Evolutionary conservation across 2,888 invertebrate genomes (phyloP), one percentile per base, ranked within the genome.

Genomic region (Cerceris rybyensis): DNA sequence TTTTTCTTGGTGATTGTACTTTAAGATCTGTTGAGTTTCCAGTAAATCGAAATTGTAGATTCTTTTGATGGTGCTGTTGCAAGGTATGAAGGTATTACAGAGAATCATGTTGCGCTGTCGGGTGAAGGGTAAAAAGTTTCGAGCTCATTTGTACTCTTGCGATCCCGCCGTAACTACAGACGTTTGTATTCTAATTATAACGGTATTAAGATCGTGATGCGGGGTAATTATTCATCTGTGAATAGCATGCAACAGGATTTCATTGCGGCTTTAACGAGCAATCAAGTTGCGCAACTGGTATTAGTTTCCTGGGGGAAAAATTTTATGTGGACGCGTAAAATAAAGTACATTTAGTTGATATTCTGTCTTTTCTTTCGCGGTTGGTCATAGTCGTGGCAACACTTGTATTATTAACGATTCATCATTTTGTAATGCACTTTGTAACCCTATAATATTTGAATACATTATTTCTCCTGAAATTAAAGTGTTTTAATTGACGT

Each of bases 181-280:
- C 63, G 57, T 50, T 63, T 55, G 64, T 74, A 74, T 63, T 68
- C 76, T 68, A 76, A 76, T 76, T 76, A 76, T 76, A 76, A 76
- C 76, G 76, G 76, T 68, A 76, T 76, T 76, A 76, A 63, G 76
- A 77, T 63, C 68, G 68, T 68, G 76, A 76, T 75, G 76, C 76
- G 68, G 76, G 41, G 76, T 76, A 76, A 76, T 76, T 75, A 68
- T 68, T 76, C 76, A 57, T 64, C 58, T 76, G 28, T 28, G 77
- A 76, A 76, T 76, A 76, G 63, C 68, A 61, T 64, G 76, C 68
- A 76, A 64, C 76, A 63, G 68, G 77, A 76, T 75, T 76, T 76
- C 68, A 58, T 76, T 76, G 76, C 67, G 75, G 76, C 58, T 68
- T 61, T 63, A 76, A 75, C 76, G 75, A 58, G 68, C 76, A 50